Conservation (phyloP, 2,797 vertebrate genomes). For the Oreochromis mossambicus region DNA sequence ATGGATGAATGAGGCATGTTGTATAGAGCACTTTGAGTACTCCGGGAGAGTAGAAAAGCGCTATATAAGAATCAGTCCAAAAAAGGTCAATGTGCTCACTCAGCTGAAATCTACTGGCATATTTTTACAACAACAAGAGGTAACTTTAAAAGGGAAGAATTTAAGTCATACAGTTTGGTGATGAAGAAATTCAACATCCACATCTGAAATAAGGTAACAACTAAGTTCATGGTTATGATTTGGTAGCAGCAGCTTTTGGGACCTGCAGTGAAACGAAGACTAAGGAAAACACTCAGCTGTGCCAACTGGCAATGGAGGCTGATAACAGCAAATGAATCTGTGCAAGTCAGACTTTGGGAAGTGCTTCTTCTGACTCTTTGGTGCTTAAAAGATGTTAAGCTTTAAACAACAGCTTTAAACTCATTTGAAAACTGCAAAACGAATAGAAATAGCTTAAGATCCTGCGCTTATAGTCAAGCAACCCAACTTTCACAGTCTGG, state of each 20-base stretch:
- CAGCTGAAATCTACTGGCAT: not conserved
- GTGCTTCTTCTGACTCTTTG: not conserved
- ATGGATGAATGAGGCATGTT: too few relatives aligned
- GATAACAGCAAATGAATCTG: not conserved
- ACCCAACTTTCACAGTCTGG: not conserved
- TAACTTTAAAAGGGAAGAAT: not conserved
- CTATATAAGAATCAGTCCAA: not conserved
- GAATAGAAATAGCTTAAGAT: not conserved
- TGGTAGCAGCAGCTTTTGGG: not conserved
- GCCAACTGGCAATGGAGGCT: not conserved
- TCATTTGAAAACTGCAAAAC: not conserved
- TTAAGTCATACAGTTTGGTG: not conserved
- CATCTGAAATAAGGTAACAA: not conserved
- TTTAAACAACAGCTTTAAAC: not conserved
- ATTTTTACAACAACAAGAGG: not conserved
- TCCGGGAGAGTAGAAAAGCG: too few relatives aligned
- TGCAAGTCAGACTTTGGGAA: not conserved
- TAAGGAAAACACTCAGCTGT: not conserved
- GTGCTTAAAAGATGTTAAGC: not conserved
- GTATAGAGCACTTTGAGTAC: too few relatives aligned
- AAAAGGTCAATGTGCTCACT: not conserved
- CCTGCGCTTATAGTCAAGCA: accelerated
- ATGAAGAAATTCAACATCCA: not conserved
- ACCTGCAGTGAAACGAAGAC: not conserved
- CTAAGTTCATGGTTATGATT: accelerated